These are phyloP conservation scores for Euzophera pinguis DNA, from an alignment of 2,888 invertebrate species.

Conservation along the genomic window DNA sequence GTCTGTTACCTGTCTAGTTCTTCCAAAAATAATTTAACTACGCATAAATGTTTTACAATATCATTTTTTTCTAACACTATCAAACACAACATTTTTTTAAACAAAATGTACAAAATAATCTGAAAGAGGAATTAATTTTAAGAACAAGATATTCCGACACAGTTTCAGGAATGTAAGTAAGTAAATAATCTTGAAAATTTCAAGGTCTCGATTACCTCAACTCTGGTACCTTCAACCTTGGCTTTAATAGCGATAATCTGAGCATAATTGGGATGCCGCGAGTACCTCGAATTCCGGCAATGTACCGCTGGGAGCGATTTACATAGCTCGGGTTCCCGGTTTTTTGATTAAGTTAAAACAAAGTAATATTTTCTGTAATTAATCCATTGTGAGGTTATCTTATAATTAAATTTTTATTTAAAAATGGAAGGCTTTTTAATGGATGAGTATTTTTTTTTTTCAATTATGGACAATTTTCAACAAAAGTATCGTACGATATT, in stretches of 20 bases:
- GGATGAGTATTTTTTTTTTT: too few species aligned
- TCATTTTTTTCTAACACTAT: too few species aligned
- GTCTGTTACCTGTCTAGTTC: too few species aligned
- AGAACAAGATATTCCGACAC: not conserved
- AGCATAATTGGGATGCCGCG: not conserved
- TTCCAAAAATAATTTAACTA: too few species aligned
- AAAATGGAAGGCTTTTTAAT: too few species aligned
- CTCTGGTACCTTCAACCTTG: not conserved
- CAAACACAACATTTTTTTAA: too few species aligned
- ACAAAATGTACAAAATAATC: not conserved
- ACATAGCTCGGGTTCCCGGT: not conserved
- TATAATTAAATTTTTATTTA: too few species aligned
- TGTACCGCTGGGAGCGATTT: not conserved
- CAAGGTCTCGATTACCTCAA: constrained; percentile 5
- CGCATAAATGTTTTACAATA: too few species aligned
- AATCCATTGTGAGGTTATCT: not conserved
- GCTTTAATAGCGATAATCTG: constrained; percentile 2
- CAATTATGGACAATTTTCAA: too few species aligned
- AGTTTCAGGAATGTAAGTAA: not conserved
- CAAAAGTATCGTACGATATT: too few species aligned
- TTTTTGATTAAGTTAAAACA: constrained; percentile 3
- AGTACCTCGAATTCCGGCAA: not conserved
- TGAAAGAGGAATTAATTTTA: not conserved
- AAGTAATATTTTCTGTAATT: not conserved
- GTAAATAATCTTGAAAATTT: not conserved